Evolutionary conservation across 2,113 vertebrate genomes (phyloP).

Genomic region (Albula glossodonta): DNA sequence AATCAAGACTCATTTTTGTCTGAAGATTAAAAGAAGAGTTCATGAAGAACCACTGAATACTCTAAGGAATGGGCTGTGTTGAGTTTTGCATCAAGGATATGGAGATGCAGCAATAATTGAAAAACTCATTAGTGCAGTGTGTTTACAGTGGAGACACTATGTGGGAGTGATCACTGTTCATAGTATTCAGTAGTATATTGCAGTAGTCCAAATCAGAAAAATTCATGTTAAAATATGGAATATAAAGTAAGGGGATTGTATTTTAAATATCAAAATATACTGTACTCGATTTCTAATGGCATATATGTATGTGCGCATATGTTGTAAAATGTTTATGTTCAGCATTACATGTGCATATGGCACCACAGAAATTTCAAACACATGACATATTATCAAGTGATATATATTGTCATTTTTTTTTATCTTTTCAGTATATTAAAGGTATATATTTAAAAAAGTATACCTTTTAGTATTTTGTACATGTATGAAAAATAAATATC

Average conservation of each 20-base stretch:
- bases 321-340: too few species aligned
- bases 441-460: too few species aligned
- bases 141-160: neutral
- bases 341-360: too few species aligned
- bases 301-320: neutral
- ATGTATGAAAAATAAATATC: neutral
- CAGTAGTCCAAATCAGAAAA: neutral
- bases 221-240: neutral
- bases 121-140: neutral
- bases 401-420: neutral
- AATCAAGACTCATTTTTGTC: conserved; percentile 45
- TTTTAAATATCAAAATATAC: neutral
- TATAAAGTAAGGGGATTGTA: neutral
- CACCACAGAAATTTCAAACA: neutral
- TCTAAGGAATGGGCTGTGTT: neutral
- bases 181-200: neutral
- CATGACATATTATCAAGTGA: neutral
- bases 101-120: neutral
- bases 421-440: neutral
- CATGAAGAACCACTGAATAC: neutral
- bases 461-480: too few species aligned
- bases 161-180: neutral
- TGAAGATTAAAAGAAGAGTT: conserved; percentile 24
- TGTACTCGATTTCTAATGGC: neutral
- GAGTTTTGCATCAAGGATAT: neutral